Percentiles rank a stretch among this genome's conserved stretches.
phyloP scores from a whole-genome alignment of 2,888 invertebrate species.

The Drosophila mimetica region DNA sequence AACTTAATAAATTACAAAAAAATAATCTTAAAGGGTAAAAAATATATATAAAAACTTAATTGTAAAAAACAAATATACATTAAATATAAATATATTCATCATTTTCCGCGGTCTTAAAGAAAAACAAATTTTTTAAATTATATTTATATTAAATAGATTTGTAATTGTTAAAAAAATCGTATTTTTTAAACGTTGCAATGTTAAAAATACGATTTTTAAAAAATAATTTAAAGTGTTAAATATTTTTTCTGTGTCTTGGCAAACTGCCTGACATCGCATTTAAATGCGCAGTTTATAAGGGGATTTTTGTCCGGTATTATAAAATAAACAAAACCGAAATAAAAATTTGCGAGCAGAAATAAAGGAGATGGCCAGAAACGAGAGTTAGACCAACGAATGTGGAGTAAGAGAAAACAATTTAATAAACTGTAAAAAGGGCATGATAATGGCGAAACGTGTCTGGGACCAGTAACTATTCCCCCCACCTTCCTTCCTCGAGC shows the following conservation, averaged over 20 bases:
- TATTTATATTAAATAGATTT: too few species aligned
- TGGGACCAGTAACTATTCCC: conserved; percentile 37
- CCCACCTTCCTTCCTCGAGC: conserved; percentile 13
- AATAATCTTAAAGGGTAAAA: too few species aligned
- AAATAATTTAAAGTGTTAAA: too few species aligned
- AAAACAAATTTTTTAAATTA: too few species aligned
- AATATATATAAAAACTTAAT: too few species aligned
- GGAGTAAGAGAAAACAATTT: conserved; percentile 67
- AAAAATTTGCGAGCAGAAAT: conserved; percentile 30
- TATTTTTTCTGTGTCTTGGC: not conserved
- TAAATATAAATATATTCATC: too few species aligned
- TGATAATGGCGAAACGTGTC: conserved; percentile 72
- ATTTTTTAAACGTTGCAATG: too few species aligned
- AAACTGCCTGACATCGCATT: conserved; percentile 56
- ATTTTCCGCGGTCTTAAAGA: too few species aligned
- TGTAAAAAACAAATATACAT: not conserved
- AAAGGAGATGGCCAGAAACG: conserved; percentile 18
- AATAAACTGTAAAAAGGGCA: conserved; percentile 79
- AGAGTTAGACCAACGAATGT: conserved; percentile 15
- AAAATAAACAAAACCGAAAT: conserved; percentile 56
- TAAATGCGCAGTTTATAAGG: conserved; percentile 75
- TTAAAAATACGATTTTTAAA: too few species aligned
- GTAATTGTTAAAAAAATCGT: too few species aligned
- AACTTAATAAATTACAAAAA: too few species aligned
- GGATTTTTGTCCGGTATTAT: conserved; percentile 55